Evolutionary conservation across 2,888 invertebrate genomes (phyloP).

Genomic region (Teleogryllus oceanicus): DNA sequence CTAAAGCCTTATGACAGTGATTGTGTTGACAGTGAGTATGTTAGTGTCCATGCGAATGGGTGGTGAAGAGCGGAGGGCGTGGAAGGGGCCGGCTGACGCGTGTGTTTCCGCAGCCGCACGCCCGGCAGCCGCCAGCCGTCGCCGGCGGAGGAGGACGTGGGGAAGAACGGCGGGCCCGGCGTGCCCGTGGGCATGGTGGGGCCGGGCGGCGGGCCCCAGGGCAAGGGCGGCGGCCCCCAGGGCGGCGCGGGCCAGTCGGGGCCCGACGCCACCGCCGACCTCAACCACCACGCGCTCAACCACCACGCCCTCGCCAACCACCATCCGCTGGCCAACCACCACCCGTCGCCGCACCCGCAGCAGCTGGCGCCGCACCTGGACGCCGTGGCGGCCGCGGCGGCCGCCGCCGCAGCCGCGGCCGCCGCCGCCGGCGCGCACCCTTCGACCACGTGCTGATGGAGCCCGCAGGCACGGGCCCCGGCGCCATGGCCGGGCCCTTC

Average conservation of each 20-base stretch:
- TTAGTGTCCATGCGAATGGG: too few relatives aligned
- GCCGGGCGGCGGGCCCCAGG: conserved; percentile 22
- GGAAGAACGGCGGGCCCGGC: conserved; percentile 54
- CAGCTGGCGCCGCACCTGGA: conserved; percentile 48
- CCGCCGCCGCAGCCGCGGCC: conserved; percentile 37
- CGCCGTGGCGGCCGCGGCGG: conserved; percentile 45
- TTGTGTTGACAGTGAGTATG: too few relatives aligned
- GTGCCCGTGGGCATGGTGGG: conserved; percentile 49
- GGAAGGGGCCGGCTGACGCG: too few relatives aligned
- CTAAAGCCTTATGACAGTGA: too few relatives aligned
- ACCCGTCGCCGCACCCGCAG: conserved; percentile 52
- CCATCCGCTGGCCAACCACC: conserved; percentile 50
- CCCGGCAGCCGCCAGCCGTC: conserved; percentile 90
- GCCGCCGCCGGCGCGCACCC: conserved; percentile 37
- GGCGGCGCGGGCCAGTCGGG: not conserved
- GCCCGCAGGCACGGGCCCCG: not conserved
- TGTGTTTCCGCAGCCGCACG: conserved; percentile 64
- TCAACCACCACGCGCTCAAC: conserved; percentile 22
- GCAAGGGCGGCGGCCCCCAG: not conserved
- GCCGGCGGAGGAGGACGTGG: conserved; percentile 79
- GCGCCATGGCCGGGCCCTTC: not conserved
- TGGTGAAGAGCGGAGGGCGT: not conserved
- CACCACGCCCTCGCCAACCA: conserved; percentile 50
- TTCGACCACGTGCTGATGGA: not conserved
- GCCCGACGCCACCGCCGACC: not conserved